phyloP scores from a whole-genome alignment of 1,140 invertebrate genomes.

The Polypedilum vanderplanki region DNA sequence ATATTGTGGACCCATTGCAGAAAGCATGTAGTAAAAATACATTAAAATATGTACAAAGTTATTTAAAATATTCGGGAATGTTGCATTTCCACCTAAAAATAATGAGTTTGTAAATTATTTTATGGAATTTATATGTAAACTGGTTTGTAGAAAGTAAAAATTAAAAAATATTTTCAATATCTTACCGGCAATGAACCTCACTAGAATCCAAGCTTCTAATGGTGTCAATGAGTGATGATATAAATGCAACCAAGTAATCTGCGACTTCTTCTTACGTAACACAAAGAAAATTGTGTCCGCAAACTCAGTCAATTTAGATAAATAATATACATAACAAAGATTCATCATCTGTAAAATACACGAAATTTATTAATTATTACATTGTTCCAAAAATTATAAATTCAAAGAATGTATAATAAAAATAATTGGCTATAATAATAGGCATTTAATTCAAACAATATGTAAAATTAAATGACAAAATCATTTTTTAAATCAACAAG shows the following conservation, averaged over 20 bases:
- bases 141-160: conserved; percentile 11
- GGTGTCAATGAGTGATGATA: conserved; percentile 95
- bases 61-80: conserved; percentile 86
- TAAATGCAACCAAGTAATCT: conserved; percentile 86
- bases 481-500: no score
- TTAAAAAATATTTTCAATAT: conserved; percentile 11
- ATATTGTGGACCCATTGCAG: conserved; percentile 83
- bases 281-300: conserved; percentile 92
- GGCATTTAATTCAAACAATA: no score
- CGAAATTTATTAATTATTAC: no score
- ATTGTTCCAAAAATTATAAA: no score
- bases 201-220: conserved; percentile 89
- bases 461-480: no score
- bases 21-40: conserved; percentile 88
- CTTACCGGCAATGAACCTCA: conserved; percentile 86
- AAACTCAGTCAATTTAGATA: conserved; percentile 94
- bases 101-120: conserved; percentile 28
- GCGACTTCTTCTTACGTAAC: conserved; percentile 84
- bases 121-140: conserved; percentile 31
- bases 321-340: conserved; percentile 93
- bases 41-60: conserved; percentile 91
- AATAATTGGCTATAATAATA: no score
- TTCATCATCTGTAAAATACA: conserved; percentile 71
- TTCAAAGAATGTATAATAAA: no score
- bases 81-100: conserved; percentile 75